Evolutionary conservation across 2,113 vertebrate species (phyloP).

Genomic region (Odobenus rosmarus): DNA sequence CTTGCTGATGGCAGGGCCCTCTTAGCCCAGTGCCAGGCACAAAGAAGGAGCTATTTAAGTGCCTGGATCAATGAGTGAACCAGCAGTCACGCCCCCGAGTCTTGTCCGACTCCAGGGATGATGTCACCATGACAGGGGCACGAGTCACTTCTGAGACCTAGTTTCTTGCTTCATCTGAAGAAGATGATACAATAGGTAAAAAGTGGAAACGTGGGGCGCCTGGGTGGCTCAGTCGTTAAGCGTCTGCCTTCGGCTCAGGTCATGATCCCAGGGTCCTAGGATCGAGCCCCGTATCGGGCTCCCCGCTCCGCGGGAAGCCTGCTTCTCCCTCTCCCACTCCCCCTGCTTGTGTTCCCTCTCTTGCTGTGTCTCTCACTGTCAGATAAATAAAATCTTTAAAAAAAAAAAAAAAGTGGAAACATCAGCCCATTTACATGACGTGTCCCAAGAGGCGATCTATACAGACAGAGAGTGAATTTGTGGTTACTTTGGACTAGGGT

Average conservation of each 20-base stretch:
- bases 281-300: no score
- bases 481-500: neutral
- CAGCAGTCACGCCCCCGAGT: neutral
- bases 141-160: neutral
- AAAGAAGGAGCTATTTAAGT: neutral
- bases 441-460: neutral
- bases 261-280: no score
- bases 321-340: no score
- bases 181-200: neutral
- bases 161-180: neutral
- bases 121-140: neutral
- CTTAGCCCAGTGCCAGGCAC: neutral
- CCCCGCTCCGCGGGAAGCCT: no score
- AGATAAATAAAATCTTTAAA: no score
- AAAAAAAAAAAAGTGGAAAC: neutral
- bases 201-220: neutral
- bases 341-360: no score
- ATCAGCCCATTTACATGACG: rapidly evolving
- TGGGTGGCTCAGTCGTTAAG: no score
- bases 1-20: neutral
- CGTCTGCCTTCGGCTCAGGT: no score
- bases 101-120: neutral
- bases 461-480: neutral
- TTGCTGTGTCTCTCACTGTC: no score
- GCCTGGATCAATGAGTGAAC: neutral